Percentiles rank a stretch among this genome's conserved stretches.
Evolutionary conservation across 2,113 vertebrate genomes (phyloP).

Genomic region (Monarcha castaneiventris): DNA sequence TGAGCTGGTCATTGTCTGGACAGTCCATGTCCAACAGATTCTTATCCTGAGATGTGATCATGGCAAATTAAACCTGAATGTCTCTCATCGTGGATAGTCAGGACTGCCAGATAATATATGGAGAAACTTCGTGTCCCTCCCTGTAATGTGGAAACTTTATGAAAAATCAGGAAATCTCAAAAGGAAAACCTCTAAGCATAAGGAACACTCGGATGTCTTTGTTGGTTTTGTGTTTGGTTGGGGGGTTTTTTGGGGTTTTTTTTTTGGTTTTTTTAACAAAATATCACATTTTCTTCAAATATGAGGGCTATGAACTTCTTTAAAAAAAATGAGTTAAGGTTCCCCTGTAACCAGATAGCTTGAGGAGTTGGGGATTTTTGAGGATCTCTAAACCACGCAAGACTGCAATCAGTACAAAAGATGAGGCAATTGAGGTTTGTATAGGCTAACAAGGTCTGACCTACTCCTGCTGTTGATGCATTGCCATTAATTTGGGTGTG

Average conservation of each 20-base stretch:
- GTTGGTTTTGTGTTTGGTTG: not conserved
- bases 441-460: not conserved
- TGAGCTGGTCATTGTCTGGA: not conserved
- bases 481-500: not conserved
- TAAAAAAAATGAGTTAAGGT: not conserved
- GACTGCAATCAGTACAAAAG: not conserved
- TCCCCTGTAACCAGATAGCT: not conserved
- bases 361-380: not conserved
- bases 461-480: not conserved
- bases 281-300: not conserved
- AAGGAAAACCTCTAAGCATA: not conserved
- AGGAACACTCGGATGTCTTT: not conserved
- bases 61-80: not conserved
- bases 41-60: not conserved
- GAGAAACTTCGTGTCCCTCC: not conserved
- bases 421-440: not conserved
- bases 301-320: not conserved
- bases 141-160: not conserved
- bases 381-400: not conserved
- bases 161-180: not conserved
- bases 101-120: not conserved
- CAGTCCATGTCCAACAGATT: rapidly evolving
- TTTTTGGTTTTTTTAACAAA: not conserved
- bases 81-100: not conserved
- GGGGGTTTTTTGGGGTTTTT: no score